Evolutionary conservation across 2,113 vertebrate genomes (phyloP).

Genomic region (Felis chaus): DNA sequence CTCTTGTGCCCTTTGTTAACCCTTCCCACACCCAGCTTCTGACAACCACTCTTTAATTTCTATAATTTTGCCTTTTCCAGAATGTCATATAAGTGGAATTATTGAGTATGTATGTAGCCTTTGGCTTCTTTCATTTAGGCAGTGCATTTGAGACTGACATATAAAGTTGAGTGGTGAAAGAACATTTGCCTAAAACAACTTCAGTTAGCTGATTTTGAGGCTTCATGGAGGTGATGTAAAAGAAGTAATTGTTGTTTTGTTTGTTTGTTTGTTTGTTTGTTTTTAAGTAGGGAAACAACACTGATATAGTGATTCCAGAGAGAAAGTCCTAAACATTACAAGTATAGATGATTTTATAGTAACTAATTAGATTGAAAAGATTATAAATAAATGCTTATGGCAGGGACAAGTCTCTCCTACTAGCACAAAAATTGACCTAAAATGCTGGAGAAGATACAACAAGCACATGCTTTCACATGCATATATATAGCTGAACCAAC

Average conservation of each 20-base stretch:
- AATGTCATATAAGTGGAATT: background rate
- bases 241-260: background rate
- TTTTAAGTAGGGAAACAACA: background rate
- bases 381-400: background rate
- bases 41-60: background rate
- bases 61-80: background rate
- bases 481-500: background rate
- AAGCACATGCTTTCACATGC: background rate
- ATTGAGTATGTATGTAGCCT: background rate
- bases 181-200: background rate
- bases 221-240: background rate
- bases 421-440: conserved; percentile 6
- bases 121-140: background rate
- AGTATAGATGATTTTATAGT: background rate
- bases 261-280: background rate
- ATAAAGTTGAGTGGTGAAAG: background rate
- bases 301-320: background rate
- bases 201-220: background rate
- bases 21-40: background rate
- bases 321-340: background rate
- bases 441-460: background rate
- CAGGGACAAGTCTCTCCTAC: background rate
- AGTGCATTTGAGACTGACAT: background rate
- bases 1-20: background rate
- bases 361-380: background rate